Percentiles rank a stretch among this genome's conserved stretches.
Conservation (phyloP, 2,797 vertebrate species). For the Argyrosomus regius region DNA sequence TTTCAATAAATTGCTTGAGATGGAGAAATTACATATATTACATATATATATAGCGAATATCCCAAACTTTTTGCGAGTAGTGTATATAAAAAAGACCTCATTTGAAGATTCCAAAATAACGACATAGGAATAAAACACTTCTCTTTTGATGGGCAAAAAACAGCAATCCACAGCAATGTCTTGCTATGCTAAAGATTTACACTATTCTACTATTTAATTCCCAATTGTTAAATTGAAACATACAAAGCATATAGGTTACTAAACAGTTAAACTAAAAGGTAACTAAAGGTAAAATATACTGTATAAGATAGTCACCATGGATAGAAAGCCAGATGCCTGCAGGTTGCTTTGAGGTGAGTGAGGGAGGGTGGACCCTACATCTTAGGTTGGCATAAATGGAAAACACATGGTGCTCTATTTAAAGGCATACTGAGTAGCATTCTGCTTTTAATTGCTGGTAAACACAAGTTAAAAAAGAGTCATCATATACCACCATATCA, state of each 20-base stretch:
- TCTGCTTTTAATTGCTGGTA: conserved; percentile 17
- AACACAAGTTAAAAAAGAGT: background rate
- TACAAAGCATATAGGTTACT: background rate
- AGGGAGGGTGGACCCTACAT: conserved; percentile 76
- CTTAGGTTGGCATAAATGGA: conserved; percentile 73
- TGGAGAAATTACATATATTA: too few relatives aligned
- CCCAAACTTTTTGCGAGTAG: too few relatives aligned
- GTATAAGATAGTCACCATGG: conserved; percentile 83
- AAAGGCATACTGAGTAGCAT: conserved; percentile 38
- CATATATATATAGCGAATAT: too few relatives aligned
- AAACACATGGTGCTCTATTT: conserved; percentile 78
- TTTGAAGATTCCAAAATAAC: background rate
- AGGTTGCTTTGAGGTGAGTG: conserved; percentile 76
- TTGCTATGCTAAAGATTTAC: conserved; percentile 2
- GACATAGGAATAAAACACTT: background rate
- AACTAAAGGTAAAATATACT: conserved; percentile 59
- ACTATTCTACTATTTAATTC: background rate
- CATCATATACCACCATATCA: conserved; percentile 9
- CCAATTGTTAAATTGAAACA: background rate
- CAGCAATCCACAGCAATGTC: conserved; percentile 51
- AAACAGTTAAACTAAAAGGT: conserved; percentile 35
- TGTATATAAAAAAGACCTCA: too few relatives aligned
- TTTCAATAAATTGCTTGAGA: too few relatives aligned
- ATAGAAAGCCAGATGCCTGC: conserved; percentile 80
- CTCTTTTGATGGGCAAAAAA: background rate